phyloP scores from a whole-genome alignment of 2,113 vertebrate genomes.

The Gymnogyps californianus region DNA sequence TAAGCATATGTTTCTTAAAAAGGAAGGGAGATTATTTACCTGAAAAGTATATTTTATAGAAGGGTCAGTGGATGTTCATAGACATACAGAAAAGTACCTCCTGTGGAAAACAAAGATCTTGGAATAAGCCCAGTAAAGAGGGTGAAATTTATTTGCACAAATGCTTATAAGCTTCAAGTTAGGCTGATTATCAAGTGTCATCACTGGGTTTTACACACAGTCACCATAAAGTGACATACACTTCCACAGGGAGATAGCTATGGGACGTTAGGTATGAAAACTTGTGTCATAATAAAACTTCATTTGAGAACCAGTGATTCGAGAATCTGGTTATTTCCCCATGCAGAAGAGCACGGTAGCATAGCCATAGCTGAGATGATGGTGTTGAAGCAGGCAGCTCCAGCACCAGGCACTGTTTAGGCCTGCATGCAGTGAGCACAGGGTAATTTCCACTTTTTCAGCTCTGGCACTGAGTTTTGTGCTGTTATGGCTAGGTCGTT shows the following conservation, averaged over 20 bases:
- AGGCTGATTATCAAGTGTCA: not conserved
- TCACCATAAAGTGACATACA: not conserved
- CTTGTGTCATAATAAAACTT: not conserved
- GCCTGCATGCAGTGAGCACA: not conserved
- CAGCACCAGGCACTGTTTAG: not conserved
- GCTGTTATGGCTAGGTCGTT: not conserved
- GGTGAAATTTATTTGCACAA: not conserved
- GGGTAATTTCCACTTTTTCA: not conserved
- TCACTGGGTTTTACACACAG: not conserved
- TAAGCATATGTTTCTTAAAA: not conserved
- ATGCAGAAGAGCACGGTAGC: not conserved
- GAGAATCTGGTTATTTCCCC: not conserved
- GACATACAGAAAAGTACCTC: not conserved
- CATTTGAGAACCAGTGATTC: not conserved
- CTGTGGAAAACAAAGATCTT: not conserved
- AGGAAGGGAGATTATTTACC: not conserved
- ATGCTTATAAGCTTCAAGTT: accelerated
- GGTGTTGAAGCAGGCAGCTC: not conserved
- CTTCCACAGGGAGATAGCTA: not conserved
- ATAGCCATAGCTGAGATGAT: not conserved
- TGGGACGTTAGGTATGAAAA: not conserved
- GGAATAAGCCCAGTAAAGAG: not conserved
- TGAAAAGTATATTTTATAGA: not conserved
- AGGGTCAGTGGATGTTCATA: not conserved
- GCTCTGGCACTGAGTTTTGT: not conserved